Evolutionary conservation across 2,888 invertebrate species (phyloP).

Genomic region (Leptinotarsa juncta): DNA sequence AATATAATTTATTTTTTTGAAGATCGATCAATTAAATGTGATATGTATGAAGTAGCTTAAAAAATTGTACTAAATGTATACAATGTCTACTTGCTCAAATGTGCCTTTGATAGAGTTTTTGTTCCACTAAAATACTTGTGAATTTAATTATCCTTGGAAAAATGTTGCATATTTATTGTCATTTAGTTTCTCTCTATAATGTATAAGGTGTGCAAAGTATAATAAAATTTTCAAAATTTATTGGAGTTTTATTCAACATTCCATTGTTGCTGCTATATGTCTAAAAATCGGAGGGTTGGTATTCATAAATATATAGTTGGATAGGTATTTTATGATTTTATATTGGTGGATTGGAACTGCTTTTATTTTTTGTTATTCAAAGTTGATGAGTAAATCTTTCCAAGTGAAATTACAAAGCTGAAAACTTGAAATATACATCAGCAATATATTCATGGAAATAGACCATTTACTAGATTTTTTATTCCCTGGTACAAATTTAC

Average conservation of each 20-base stretch:
- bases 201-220: constrained; percentile 47
- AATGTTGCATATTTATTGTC: constrained; percentile 49
- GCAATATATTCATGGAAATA: not conserved
- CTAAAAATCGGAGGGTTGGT: constrained; percentile 58
- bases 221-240: constrained; percentile 53
- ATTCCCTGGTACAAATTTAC: not conserved
- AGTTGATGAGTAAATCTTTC: too few species aligned
- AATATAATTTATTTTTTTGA: constrained; percentile 52
- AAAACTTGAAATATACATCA: not conserved
- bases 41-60: constrained; percentile 58
- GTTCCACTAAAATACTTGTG: constrained; percentile 42
- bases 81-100: constrained; percentile 63
- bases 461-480: not conserved
- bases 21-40: constrained; percentile 56
- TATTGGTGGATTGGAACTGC: not conserved
- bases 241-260: constrained; percentile 49
- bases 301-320: constrained; percentile 53
- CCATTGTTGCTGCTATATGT: constrained; percentile 41
- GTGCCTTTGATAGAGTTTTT: constrained; percentile 61
- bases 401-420: too few species aligned
- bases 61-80: constrained; percentile 57
- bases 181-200: constrained; percentile 49
- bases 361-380: too few species aligned
- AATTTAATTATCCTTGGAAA: constrained; percentile 40
- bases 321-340: not conserved